Conservation (phyloP, 2,888 invertebrate species). For the Parthenolecanium corni region DNA sequence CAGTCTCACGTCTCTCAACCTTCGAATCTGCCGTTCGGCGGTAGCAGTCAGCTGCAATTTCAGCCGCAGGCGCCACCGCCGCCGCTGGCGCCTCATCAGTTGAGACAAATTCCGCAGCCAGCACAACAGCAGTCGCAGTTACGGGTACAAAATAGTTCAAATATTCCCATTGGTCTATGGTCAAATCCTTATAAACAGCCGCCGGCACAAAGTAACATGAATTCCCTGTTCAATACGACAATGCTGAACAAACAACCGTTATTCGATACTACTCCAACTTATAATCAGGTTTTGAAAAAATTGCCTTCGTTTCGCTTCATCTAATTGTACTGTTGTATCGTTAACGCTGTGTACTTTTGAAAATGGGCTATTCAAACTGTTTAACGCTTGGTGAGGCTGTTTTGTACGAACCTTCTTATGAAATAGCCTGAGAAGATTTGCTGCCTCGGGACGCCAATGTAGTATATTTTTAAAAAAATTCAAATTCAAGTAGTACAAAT, state of each 20-base stretch:
- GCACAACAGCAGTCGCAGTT: neutral
- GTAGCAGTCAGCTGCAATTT: conserved; percentile 11
- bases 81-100: conserved; percentile 1
- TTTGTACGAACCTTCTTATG: too few relatives aligned
- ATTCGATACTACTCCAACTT: conserved; percentile 5
- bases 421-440: too few relatives aligned
- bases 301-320: neutral
- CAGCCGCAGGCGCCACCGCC: conserved; percentile 7
- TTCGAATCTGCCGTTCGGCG: conserved; percentile 4
- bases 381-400: too few relatives aligned
- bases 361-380: neutral
- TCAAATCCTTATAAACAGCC: conserved; percentile 10
- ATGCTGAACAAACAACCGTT: conserved; percentile 13
- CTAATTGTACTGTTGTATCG: neutral
- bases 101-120: conserved; percentile 5
- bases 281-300: conserved; percentile 14
- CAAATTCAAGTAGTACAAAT: too few relatives aligned
- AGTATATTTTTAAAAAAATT: too few relatives aligned
- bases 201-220: conserved; percentile 17
- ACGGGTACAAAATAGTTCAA: conserved; percentile 6
- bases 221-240: conserved; percentile 1
- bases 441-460: too few relatives aligned
- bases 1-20: conserved; percentile 1
- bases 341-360: neutral
- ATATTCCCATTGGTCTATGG: conserved; percentile 6